A percentile compares a stretch with the other conserved stretches of the same genome.
These are phyloP conservation scores for Pangasius sanitwongsei DNA, from an alignment of 2,797 vertebrate genomes.

Conservation along the genomic window DNA sequence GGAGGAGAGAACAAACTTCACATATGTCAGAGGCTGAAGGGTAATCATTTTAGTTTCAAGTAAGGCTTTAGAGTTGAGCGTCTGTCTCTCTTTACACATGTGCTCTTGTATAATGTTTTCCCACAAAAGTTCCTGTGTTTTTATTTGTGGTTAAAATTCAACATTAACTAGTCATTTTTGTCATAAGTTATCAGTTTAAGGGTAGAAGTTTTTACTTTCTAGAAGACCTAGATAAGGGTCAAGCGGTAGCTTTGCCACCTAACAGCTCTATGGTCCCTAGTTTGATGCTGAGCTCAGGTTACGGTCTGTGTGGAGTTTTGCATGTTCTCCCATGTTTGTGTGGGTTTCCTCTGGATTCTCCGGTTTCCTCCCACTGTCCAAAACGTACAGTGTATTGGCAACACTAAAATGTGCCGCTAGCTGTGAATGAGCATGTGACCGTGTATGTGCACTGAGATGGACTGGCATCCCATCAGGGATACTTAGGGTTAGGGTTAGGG, in stretches of 20 bases:
- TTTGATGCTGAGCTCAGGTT: neutral
- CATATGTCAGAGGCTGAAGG: neutral
- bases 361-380: neutral
- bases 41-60: neutral
- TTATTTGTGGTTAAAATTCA: neutral
- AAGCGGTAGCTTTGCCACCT: neutral
- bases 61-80: neutral
- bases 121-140: neutral
- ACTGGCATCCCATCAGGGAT: neutral
- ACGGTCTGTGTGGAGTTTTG: neutral
- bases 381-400: neutral
- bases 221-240: neutral
- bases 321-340: neutral
- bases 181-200: neutral
- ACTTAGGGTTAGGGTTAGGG: too few relatives aligned
- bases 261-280: neutral
- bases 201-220: neutral
- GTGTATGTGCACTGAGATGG: neutral
- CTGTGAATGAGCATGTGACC: neutral
- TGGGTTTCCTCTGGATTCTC: neutral
- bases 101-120: neutral
- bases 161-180: neutral
- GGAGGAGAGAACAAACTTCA: neutral
- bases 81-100: neutral
- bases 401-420: neutral